Evolutionary conservation across 2,797 vertebrate species (phyloP), one percentile per base, ranked within the genome.

Genomic region (Ceyx erithaca): DNA sequence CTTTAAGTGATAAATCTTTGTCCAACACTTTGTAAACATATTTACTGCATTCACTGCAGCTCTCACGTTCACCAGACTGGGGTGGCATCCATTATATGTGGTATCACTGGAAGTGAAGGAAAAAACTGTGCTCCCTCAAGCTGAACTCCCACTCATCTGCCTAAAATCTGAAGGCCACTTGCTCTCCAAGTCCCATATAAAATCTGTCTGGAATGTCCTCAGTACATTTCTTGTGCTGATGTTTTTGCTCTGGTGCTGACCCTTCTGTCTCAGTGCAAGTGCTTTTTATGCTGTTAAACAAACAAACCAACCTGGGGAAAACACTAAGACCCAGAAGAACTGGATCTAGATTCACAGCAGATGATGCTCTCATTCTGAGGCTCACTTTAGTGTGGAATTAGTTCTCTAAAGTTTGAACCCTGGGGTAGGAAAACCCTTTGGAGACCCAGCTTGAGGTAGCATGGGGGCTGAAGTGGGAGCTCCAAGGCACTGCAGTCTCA

Each of bases 151-250:
- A 57, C 75, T 89, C 79, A 59, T 69, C 75, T 59, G 31, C 72
- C 68, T 80, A 43, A 57, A 92, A 68, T 90, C 68, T 59, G 83
- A 87, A 90, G 72, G 88, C 72, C 81, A 82, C 80, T 30, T 68
- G 71, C 58, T 23, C 55, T 70, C 21, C 49, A 91, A 80, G 40
- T 85, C 57, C 63, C 35, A 21, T 63, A 57, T 55, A 94, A 85
- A 82, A 72, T 80, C 64, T 87, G 18, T 54, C 25, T 55, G 35
- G 52, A 67, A 40, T 72, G 66, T 49, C 66, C 59, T 72, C 41
- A 59, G 30, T 12, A n/a, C 4, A 28, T 67, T 6, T 40, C 37
- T 40, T 40, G 37, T 40, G 37, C 37, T 40, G 37, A 40, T 40
- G 37, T 14, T 40, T 40, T 40, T 40, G 37, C 37, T 40, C 37